Evolutionary conservation across 1,140 invertebrate species (phyloP), one percentile per base, ranked within the genome.

Genomic region (Vanessa atalanta): DNA sequence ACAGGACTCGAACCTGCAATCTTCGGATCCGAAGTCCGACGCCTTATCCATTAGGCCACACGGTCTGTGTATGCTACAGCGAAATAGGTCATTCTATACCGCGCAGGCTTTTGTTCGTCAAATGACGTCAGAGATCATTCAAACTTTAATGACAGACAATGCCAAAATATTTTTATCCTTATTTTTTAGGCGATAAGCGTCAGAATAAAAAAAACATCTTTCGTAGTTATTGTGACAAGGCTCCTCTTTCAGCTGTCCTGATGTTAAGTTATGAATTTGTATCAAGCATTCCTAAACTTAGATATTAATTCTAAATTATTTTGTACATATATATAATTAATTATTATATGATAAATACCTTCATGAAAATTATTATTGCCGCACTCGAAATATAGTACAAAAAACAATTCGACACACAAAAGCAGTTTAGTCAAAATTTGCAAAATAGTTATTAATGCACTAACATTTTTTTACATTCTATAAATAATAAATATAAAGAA

Each of bases 1-100:
- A 95, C 95, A 96, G 95, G 96, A 97, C 94, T 96, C 96, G 96
- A 97, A 96, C 96, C 96, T 96, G 95, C 37, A 43, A 43, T 43
- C 37, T 43, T 43, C 37, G 37, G 37, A 43, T 43, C 37, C 37
- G 37, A 43, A 43, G 37, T 43, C 37, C 37, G 37, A 43, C 37
- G 37, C 37, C 37, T 43, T 43, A 43, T 43, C 37, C 95, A 95
- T 96, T 96, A 96, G 95, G 96, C 96, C 95, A 96, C 95, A 95
- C 94, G 95, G 95, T 95, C 95, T 23, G 9, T 80, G 67, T 12
- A 12, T 9, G 0, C 0, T 0, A 2, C 0, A 15, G 70, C 65
- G 74, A 87, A 87, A 85, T 84, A 84, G 78, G 73, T 71, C 72
- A 79, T 65, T 1, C 2, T 5, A 15, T 82, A 53, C 67, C 63